Percentiles rank a stretch among this genome's conserved stretches.
These are phyloP conservation scores for Lepidurus packardi DNA, from an alignment of 1,140 invertebrate species.

Conservation along the genomic window DNA sequence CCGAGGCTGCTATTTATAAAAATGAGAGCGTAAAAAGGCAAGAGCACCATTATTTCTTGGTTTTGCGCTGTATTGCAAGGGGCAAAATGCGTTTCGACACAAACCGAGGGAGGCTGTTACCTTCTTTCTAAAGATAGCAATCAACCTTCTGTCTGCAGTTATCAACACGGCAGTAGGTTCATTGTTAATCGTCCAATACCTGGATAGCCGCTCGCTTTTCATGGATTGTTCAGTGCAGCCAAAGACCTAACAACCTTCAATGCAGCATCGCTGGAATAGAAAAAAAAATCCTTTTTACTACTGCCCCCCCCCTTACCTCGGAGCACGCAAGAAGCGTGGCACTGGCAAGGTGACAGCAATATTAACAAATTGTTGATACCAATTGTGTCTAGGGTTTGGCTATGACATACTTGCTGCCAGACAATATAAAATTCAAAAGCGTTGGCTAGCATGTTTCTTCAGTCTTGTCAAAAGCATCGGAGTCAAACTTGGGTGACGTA, in stretches of 20 bases:
- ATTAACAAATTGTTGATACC: too few species aligned
- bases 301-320: too few species aligned
- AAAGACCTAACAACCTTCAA: background rate
- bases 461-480: too few species aligned
- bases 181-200: background rate
- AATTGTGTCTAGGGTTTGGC: too few species aligned
- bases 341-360: too few species aligned
- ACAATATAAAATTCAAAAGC: too few species aligned
- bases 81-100: background rate
- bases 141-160: background rate
- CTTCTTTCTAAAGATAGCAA: background rate
- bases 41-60: background rate
- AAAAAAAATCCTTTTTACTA: too few species aligned
- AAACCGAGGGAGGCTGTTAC: background rate
- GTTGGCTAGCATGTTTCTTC: too few species aligned
- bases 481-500: too few species aligned
- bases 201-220: background rate
- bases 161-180: background rate
- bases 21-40: background rate
- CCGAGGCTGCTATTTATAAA: background rate
- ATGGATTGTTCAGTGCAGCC: background rate
- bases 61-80: background rate
- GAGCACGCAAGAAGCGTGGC: too few species aligned
- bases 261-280: background rate
- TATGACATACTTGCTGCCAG: too few species aligned